Evolutionary conservation across 2,113 vertebrate genomes (phyloP).

Genomic region (Misgurnus mizolepis): DNA sequence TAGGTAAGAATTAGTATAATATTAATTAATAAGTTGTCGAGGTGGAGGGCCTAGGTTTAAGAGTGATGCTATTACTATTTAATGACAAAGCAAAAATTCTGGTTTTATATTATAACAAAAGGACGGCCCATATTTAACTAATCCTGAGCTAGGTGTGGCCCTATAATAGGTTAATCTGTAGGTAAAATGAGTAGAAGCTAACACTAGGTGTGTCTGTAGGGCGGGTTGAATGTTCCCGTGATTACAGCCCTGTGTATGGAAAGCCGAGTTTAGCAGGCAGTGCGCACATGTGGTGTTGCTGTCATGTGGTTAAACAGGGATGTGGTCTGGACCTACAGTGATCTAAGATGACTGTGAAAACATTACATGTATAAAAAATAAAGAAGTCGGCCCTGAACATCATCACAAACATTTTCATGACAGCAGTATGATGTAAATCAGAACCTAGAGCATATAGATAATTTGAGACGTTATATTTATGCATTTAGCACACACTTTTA

Average conservation of each 20-base stretch:
- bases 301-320: constrained; percentile 17
- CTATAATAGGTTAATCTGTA: neutral
- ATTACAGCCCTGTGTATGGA: constrained; percentile 60
- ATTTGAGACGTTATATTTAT: no score
- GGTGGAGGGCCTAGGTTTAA: no score
- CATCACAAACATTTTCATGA: neutral
- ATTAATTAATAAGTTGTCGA: no score
- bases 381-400: neutral
- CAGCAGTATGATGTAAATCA: neutral
- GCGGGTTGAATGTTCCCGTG: constrained; percentile 22
- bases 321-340: constrained; percentile 2
- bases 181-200: neutral
- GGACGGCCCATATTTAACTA: neutral
- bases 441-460: no score
- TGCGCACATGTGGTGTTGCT: constrained; percentile 18
- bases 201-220: neutral
- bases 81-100: no score
- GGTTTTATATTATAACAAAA: neutral
- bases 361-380: neutral
- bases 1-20: no score
- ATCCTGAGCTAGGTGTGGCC: neutral
- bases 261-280: constrained; percentile 38
- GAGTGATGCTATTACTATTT: no score
- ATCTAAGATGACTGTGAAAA: constrained; percentile 1
- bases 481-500: no score